Base-by-base conservation (phyloP, 1,140 invertebrate species). In the fruit fly (Drosophila melanogaster) region DNA sequence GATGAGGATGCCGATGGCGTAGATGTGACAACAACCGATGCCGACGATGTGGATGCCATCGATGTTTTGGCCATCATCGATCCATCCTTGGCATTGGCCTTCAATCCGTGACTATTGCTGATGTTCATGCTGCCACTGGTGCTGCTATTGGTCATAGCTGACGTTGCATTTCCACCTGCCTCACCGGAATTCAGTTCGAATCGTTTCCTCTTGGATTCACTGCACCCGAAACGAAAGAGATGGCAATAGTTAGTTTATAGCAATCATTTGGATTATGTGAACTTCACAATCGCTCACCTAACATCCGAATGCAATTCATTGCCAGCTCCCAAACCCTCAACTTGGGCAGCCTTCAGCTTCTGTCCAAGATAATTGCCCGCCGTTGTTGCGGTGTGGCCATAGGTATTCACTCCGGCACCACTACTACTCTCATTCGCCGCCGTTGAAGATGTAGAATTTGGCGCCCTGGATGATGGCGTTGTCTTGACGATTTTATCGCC, bases 151-250 rank as follows among this genome's bases (percentile, higher is more conserved):
- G 37, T 46, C 3, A 44, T 62, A 30, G 24, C 62, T 15, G 38
- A 37, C 51, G 49, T 24, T 37, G 44, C 58, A 11, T 33, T 62
- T 17, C 56, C 37, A 4, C 30, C 22, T 6, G 17, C 30, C 19
- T 57, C 71, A 10, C 38, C 30, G n/a, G 74, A 24, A 40, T 65
- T 50, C 59, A 73, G 35, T 10, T 92, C 91, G 47, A 83, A 84
- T 35, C 91, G 91, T 37, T 90, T 92, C 76, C 90, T 87, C 78
- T 92, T 92, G 12, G 91, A 70, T 77, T 92, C 91, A 81, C 91
- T 91, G 75, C 12, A 55, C 70, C 12, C 47, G 75, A 61, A 14
- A 15, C 59, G 53, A 61, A 3, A 1, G 59, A 58, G 59, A 61
- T 26, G 15, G 59, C 59, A 61, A 58, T 61, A 19, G 19, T 37